A percentile compares a stretch with the other conserved stretches of the same genome.
Conservation (phyloP, 1,140 invertebrate genomes). For the Drosophila takahashii region DNA sequence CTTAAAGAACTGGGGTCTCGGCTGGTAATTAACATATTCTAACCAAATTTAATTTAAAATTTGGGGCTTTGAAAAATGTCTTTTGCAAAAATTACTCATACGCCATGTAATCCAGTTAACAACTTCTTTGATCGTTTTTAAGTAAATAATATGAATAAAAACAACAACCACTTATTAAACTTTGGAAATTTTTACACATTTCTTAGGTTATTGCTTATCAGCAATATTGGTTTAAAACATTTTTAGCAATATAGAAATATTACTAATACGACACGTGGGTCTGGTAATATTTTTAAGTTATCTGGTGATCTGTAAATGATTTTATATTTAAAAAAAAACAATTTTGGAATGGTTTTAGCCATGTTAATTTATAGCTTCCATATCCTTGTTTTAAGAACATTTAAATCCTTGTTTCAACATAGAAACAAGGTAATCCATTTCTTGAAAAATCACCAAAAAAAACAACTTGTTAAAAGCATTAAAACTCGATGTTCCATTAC, state of each 20-base stretch:
- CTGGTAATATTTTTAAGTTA: no score
- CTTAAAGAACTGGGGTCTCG: conserved; percentile 16
- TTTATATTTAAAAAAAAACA: no score
- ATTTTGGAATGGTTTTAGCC: no score
- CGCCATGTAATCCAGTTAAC: neutral
- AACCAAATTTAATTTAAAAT: conserved; percentile 6
- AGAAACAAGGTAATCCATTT: no score
- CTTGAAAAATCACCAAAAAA: no score
- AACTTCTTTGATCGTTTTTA: neutral
- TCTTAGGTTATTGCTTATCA: neutral
- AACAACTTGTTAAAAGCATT: no score
- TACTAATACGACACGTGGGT: neutral
- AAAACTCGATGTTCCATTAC: no score
- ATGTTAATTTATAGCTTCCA: no score
- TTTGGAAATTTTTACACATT: neutral
- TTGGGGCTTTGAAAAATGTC: neutral
- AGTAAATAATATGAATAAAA: neutral
- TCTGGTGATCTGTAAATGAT: no score
- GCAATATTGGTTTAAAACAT: neutral
- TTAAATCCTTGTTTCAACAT: no score
- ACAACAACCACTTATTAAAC: neutral
- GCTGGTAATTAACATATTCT: conserved; percentile 19
- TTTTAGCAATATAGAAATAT: no score
- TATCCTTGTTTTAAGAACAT: no score
- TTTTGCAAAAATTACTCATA: conserved; percentile 5